Base-by-base conservation (phyloP, 1,140 invertebrate species). In the Argopecten irradians region DNA sequence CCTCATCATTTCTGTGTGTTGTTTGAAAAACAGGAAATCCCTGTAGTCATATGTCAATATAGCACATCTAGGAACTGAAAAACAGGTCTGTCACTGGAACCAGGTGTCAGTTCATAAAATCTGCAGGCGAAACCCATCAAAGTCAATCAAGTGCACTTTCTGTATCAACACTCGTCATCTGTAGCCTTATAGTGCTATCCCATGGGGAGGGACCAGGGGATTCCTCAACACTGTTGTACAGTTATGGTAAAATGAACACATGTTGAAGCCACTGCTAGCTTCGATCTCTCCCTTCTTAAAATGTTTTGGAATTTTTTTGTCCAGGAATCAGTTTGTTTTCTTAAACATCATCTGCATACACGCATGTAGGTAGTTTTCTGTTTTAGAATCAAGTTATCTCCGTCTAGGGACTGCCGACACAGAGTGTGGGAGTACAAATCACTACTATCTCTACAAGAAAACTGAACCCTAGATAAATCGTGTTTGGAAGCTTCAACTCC, bases 91-190 rank as follows among this genome's bases (percentile, higher is more conserved):
- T 71, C 55, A 71, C 22, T 28, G 22, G 28, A 3, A 71, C 55
- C 55, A 71, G 55, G 55, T 71, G 55, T 71, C 55, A 28, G 55
- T 71, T 71, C 55, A 71, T 71, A 71, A 71, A 71, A 71, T 71
- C 55, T 16, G n/a, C 55, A n/a, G 55, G 55, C 55, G 11, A 71
- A 71, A 71, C 55, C 55, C 55, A 71, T 71, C 55, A 71, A 71
- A 71, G 55, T 71, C n/a, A 28, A 16, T 28, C 55, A 71, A 71
- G 55, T 71, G 55, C 55, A 71, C 55, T 71, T n/a, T 71, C 55
- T 71, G 8, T 71, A 71, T 71, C 16, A 71, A 71, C 55, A 71
- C 55, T 16, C 55, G 1, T 71, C 1, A n/a, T 28, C 1, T 28
- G 2, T 71, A n/a, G n/a, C 43, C 55, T n/a, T 8, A n/a, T n/a